Base-by-base conservation (phyloP, 2,888 invertebrate genomes). In the Diogma glabrata region DNA sequence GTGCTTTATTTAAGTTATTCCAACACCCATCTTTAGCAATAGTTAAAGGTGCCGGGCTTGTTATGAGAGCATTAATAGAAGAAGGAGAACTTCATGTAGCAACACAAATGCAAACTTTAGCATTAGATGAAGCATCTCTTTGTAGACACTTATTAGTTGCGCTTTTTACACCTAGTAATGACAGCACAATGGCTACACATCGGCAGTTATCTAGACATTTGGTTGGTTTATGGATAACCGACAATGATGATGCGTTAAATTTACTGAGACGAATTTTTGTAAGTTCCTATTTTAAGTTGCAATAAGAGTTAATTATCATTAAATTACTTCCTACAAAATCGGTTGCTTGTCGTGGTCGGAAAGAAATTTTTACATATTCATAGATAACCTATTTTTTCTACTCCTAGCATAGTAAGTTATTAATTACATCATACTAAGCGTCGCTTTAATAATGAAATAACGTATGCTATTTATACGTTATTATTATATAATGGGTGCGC, bases 1-100 rank as follows among this genome's bases (percentile, higher is more conserved):
- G 95, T 52, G 83, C 86, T 53, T 74, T 99, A 17, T 99, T 95
- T 67, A 85, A 88, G 65, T 74, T 99, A 38, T 95, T 95, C 70
- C 87, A 89, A 77, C 95, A 96, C 75, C 94, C 94, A 2, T 97
- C 96, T 4, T 79, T 96, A 76, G 96, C 99, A 1, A 92, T 99
- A 56, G 92, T 99, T 2, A 97, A 99, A 72, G 97, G 97, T 33
- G 97, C 97, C 0, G 97, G 99, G 0, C 74, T 99, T 50, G 90
- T 99, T 47, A 89, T 97, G 84, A 82, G 96, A 56, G 97, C 99
- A 17, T 79, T 99, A 23, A 95, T 99, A 51, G 99, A 99, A 72
- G 99, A 99, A 70, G 96, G 96, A 3, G 87, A 89, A 58, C 78
- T 84, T n/a, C 85, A 86, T 60, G 87, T 94, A 12, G 92, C 95